Conservation (phyloP, 2,113 vertebrate genomes). For the Microcebus jonahi region DNA sequence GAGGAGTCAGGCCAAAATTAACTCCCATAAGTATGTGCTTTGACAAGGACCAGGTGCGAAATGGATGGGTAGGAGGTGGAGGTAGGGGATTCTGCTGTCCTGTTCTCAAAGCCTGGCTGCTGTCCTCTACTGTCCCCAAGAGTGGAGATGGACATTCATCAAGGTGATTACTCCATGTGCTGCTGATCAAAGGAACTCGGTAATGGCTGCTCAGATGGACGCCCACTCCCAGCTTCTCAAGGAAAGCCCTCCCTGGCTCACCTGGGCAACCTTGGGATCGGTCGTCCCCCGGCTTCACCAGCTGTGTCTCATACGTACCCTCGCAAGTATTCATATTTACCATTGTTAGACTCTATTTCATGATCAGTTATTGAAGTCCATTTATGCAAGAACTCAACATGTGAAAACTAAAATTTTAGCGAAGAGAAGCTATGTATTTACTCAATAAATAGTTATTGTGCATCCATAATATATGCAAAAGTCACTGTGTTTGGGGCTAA, state of each 20-base stretch:
- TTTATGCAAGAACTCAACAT: background rate
- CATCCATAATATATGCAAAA: background rate
- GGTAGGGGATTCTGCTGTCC: background rate
- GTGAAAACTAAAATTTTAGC: background rate
- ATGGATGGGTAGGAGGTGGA: background rate
- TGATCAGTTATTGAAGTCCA: background rate
- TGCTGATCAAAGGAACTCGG: background rate
- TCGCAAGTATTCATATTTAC: background rate
- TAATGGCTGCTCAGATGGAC: background rate
- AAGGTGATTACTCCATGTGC: background rate
- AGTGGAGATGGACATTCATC: background rate
- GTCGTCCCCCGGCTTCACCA: background rate
- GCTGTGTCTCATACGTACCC: background rate
- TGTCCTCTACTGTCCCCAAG: background rate
- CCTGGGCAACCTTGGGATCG: background rate
- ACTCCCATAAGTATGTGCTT: background rate
- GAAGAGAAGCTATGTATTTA: background rate
- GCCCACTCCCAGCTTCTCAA: background rate
- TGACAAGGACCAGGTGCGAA: slow-evolving; percentile 39
- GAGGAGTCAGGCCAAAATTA: background rate
- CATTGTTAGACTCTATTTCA: background rate
- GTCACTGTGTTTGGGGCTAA: background rate
- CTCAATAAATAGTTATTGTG: background rate
- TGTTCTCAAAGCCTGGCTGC: background rate
- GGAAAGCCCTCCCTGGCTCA: background rate